Evolutionary conservation across 2,797 vertebrate species (phyloP).

Genomic region (Arrhamphus sclerolepis): DNA sequence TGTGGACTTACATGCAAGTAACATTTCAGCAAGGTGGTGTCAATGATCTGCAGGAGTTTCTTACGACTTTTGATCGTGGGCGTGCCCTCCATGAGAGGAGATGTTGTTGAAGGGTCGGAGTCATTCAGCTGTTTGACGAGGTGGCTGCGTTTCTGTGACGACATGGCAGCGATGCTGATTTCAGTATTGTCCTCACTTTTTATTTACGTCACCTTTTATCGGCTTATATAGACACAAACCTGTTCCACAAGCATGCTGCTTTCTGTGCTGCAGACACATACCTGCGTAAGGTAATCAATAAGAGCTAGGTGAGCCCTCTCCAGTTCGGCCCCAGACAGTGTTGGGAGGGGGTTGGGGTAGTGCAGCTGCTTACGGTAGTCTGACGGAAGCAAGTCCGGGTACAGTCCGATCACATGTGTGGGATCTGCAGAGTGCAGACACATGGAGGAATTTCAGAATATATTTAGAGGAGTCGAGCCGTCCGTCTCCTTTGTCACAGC

Average conservation of each 20-base stretch:
- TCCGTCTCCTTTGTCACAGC: no score
- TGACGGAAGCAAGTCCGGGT: conserved; percentile 94
- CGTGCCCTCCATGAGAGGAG: conserved; percentile 96
- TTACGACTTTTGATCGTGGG: conserved; percentile 98
- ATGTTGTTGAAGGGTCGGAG: conserved; percentile 92
- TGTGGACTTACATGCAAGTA: conserved; percentile 90
- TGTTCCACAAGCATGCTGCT: no score
- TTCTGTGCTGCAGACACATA: conserved; percentile 16
- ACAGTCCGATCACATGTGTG: conserved; percentile 97
- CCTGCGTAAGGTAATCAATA: conserved; percentile 99
- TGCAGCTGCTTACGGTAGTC: conserved; percentile 98
- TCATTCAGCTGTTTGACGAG: conserved; percentile 96
- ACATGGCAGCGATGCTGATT: not conserved
- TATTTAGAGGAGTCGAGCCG: no score
- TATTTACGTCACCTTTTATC: no score
- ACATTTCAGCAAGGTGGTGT: conserved; percentile 96
- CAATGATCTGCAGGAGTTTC: conserved; percentile 97
- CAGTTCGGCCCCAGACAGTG: conserved; percentile 91
- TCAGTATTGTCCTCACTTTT: no score
- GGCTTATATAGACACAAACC: no score
- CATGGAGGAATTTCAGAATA: no score
- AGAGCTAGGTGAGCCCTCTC: conserved; percentile 97
- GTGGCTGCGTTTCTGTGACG: conserved; percentile 92
- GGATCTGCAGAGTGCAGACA: conserved; percentile 83
- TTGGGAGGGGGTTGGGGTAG: conserved; percentile 93